Evolutionary conservation across 1,140 invertebrate genomes (phyloP).

Genomic region (Macrobrachium nipponense): DNA sequence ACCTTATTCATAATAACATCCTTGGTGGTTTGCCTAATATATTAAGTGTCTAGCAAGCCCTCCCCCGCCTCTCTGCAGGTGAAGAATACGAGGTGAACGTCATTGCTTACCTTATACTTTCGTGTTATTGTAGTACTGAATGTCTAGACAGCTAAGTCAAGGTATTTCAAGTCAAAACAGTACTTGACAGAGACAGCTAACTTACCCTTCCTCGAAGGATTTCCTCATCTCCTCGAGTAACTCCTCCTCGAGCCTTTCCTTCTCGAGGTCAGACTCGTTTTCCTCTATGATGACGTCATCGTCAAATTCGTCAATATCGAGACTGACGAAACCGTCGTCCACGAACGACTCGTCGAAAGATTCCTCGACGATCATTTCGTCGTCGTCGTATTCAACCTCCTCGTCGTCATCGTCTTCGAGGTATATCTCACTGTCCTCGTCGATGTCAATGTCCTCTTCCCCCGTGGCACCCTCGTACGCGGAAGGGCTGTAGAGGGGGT

Average conservation of each 20-base stretch:
- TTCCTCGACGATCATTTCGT: slow-evolving; percentile 28
- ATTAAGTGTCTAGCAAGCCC: too few relatives aligned
- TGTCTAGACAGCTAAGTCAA: too few relatives aligned
- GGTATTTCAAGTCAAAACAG: background rate
- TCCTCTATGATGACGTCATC: slow-evolving; percentile 52
- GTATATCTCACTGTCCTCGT: background rate
- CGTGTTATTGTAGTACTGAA: too few relatives aligned
- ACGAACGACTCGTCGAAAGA: slow-evolving; percentile 50
- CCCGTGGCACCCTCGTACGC: background rate
- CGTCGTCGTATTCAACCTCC: slow-evolving; percentile 29
- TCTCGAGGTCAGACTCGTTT: slow-evolving; percentile 43
- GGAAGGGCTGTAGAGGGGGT: too few relatives aligned
- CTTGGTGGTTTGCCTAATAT: too few relatives aligned
- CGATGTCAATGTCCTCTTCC: background rate
- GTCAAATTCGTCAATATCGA: slow-evolving; percentile 49
- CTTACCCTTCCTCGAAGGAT: slow-evolving; percentile 24
- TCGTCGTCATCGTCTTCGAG: slow-evolving; percentile 21
- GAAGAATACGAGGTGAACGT: too few relatives aligned
- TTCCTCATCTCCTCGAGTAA: slow-evolving; percentile 36
- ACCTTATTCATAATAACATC: too few relatives aligned
- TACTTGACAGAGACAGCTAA: too few relatives aligned
- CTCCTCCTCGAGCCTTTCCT: slow-evolving; percentile 44
- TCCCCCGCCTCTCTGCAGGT: too few relatives aligned
- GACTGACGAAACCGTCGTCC: slow-evolving; percentile 51
- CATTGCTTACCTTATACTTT: too few relatives aligned